A percentile compares a stretch with the other conserved stretches of the same genome.
These are phyloP conservation scores for Parnassius orleans DNA, from an alignment of 2,888 invertebrate species.

Conservation along the genomic window DNA sequence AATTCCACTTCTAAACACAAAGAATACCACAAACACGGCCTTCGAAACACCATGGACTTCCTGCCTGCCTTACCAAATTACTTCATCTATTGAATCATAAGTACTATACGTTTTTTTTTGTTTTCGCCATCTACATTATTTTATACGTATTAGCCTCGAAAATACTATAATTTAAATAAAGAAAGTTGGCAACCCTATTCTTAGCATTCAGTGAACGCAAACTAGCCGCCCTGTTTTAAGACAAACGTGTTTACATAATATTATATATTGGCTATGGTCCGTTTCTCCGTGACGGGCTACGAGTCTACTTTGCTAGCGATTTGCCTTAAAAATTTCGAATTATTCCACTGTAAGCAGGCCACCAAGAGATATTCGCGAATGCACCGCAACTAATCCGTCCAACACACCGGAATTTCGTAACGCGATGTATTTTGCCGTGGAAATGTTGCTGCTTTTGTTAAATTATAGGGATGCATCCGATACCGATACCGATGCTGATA, in stretches of 20 bases:
- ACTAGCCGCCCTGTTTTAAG: not conserved
- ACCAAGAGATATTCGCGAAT: not conserved
- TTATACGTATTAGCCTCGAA: too few species aligned
- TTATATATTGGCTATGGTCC: not conserved
- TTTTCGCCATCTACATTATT: too few species aligned
- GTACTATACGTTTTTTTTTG: not conserved
- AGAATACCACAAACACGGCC: too few species aligned
- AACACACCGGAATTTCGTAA: too few species aligned
- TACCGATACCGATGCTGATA: too few species aligned
- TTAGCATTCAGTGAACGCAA: not conserved
- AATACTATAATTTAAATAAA: too few species aligned
- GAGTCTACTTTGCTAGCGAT: slow-evolving; percentile 2
- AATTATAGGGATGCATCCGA: too few species aligned
- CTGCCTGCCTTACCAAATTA: too few species aligned
- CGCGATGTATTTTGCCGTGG: not conserved
- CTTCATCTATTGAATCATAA: too few species aligned
- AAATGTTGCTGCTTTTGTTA: not conserved
- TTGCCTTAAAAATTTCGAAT: slow-evolving; percentile 9
- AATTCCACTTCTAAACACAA: too few species aligned
- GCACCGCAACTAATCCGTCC: not conserved
- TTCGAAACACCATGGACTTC: too few species aligned
- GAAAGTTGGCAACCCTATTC: too few species aligned
- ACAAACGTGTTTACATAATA: slow-evolving; percentile 14
- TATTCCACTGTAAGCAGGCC: slow-evolving; percentile 13
- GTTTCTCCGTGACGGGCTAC: not conserved